phyloP scores from a whole-genome alignment of 2,888 invertebrate species.

The Sepiola atlantica region DNA sequence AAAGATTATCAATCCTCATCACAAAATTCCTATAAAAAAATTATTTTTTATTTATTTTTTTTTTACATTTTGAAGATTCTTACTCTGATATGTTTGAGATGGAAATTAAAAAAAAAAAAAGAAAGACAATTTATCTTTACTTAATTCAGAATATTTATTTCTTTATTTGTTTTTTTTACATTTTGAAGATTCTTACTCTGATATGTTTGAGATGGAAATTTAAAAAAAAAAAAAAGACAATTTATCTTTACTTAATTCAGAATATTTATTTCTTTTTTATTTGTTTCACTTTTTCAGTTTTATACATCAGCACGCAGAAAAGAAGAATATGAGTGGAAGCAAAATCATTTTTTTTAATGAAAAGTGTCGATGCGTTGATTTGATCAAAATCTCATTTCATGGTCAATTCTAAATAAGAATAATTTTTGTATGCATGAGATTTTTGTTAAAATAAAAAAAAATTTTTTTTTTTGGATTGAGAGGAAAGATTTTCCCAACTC shows the following conservation, averaged over 20 bases:
- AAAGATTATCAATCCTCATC: too few species aligned
- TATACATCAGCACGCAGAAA: conserved; percentile 69
- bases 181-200: not conserved
- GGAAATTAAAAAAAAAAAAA: not conserved
- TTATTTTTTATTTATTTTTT: too few species aligned
- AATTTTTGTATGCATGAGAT: not conserved
- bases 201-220: not conserved
- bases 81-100: not conserved
- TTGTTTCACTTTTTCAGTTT: too few species aligned
- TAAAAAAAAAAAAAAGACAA: not conserved
- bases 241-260: not conserved
- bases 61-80: not conserved
- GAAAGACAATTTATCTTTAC: not conserved
- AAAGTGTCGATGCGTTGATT: not conserved
- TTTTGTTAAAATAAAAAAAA: not conserved
- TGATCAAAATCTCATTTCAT: not conserved
- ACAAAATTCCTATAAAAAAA: too few species aligned
- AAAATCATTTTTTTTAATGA: too few species aligned
- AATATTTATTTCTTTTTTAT: not conserved
- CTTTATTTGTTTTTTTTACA: not conserved
- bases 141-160: not conserved
- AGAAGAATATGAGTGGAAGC: conserved; percentile 58
- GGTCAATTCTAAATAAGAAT: not conserved
- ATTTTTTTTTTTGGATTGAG: too few species aligned
- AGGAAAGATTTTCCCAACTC: too few species aligned